Percentiles rank a stretch among this genome's conserved stretches.
Evolutionary conservation across 2,797 vertebrate species (phyloP).

Genomic region (Poecilia gillii): DNA sequence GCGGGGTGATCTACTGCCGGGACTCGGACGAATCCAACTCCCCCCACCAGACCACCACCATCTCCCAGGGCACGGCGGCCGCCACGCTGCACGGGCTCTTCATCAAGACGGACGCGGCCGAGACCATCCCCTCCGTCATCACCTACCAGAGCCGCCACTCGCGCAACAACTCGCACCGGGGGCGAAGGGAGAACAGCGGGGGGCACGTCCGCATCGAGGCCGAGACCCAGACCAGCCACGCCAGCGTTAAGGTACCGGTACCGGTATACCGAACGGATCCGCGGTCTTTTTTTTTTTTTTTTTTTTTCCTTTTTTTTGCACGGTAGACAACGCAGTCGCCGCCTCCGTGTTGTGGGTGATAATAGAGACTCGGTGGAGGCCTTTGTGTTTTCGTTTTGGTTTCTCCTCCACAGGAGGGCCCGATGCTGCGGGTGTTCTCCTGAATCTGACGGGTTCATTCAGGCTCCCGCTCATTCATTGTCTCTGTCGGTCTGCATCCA

Average conservation of each 20-base stretch:
- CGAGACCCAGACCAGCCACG: slow-evolving; percentile 91
- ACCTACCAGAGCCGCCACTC: slow-evolving; percentile 86
- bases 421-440: neutral
- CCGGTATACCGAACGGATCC: neutral
- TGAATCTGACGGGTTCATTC: neutral
- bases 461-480: neutral
- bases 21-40: slow-evolving; percentile 96
- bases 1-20: slow-evolving; percentile 97
- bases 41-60: slow-evolving; percentile 89
- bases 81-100: slow-evolving; percentile 90
- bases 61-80: slow-evolving; percentile 88
- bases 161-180: slow-evolving; percentile 77
- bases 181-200: slow-evolving; percentile 78
- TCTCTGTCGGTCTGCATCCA: neutral
- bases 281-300: no score
- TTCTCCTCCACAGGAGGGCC: neutral
- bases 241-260: slow-evolving; percentile 85
- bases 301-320: neutral
- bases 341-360: neutral
- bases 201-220: slow-evolving; percentile 87
- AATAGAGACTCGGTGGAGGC: neutral
- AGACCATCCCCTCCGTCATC: slow-evolving; percentile 86
- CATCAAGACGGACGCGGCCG: slow-evolving; percentile 92
- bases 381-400: neutral
- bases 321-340: neutral